Base-by-base conservation (phyloP, 2,797 vertebrate species). In the Taeniopygia guttata region DNA sequence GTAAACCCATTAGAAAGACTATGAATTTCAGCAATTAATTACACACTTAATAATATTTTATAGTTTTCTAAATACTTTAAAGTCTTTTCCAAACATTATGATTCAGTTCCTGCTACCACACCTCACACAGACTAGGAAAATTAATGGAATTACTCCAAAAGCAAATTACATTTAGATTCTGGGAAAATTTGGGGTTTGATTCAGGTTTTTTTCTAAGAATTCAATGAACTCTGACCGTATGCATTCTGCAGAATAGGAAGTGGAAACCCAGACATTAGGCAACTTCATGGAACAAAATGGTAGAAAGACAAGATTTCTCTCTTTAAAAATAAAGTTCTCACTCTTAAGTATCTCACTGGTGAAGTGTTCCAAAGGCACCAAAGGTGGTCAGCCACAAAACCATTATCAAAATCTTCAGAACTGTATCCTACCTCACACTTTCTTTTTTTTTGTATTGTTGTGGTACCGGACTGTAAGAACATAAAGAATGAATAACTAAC, bases 1-100 rank as follows among this genome's bases (percentile, higher is more conserved):
- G 75, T 43, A 93, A 93, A 69, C 5, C 36, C 56, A 77, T 83
- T 87, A 93, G 42, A 19, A 94, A 93, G n/a, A 69, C 82, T 75
- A 54, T 16, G 51, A 81, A 20, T 81, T 94, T 78, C 32, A 87
- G 69, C 55, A 93, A 95, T 91, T 95, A 95, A 94, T 89, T 93
- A 87, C 23, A 83, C 18, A 52, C 23, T 93, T 70, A 83, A 81
- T 93, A 94, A 79, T 83, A 92, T 89, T 95, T 95, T 92, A 87
- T 59, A 89, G 64, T 84, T 92, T 95, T 92, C 58, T 83, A 58
- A 83, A 83, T 78, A 72, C 92, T 92, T 94, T 66, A 58, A 91
- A 81, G 60, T 72, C 72, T 36, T 51, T 94, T 93, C 78, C 89
- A 92, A 94, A 92, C 13, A n/a, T 83, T 85, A 68, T 70, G 79